These are phyloP conservation scores for Girardinichthys multiradiatus DNA, from an alignment of 2,113 vertebrate species.

Conservation along the genomic window DNA sequence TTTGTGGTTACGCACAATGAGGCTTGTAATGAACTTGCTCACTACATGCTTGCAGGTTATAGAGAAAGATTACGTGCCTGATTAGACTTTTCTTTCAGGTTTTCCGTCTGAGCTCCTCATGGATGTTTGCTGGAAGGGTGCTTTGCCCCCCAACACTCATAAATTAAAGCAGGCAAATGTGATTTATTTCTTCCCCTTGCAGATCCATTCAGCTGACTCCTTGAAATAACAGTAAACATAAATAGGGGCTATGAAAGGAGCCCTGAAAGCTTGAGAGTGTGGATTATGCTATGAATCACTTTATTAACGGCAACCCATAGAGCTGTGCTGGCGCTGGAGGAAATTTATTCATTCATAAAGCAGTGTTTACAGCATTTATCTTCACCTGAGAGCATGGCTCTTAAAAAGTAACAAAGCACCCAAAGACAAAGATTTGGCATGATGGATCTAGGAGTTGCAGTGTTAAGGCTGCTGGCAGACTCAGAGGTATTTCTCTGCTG, in stretches of 20 bases:
- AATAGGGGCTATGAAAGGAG: slow-evolving; percentile 76
- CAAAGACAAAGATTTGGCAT: slow-evolving; percentile 65
- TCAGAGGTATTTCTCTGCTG: slow-evolving; percentile 41
- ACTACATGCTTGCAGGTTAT: slow-evolving; percentile 24
- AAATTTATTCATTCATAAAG: slow-evolving; percentile 81
- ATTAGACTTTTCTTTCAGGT: slow-evolving; percentile 29
- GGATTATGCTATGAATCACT: slow-evolving; percentile 79
- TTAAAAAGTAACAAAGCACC: slow-evolving; percentile 75
- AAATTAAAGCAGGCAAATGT: slow-evolving; percentile 73
- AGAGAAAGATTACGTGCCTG: slow-evolving; percentile 36
- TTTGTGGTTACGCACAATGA: slow-evolving; percentile 58
- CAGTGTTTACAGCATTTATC: slow-evolving; percentile 80
- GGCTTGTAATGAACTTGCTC: slow-evolving; percentile 54
- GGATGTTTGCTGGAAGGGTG: slow-evolving; percentile 38
- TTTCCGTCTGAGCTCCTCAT: slow-evolving; percentile 32
- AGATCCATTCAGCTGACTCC: slow-evolving; percentile 77
- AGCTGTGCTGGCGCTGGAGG: slow-evolving; percentile 41
- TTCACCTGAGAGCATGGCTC: slow-evolving; percentile 65
- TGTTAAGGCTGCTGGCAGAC: slow-evolving; percentile 57
- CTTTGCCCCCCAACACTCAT: slow-evolving; percentile 62
- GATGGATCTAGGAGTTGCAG: slow-evolving; percentile 54
- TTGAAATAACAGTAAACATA: slow-evolving; percentile 78
- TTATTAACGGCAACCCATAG: slow-evolving; percentile 74
- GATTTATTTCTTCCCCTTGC: slow-evolving; percentile 72
- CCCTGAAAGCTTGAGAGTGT: slow-evolving; percentile 67